A percentile compares a stretch with the other conserved stretches of the same genome.
phyloP scores from a whole-genome alignment of 2,888 invertebrate genomes.

The Spisula subtruncata region DNA sequence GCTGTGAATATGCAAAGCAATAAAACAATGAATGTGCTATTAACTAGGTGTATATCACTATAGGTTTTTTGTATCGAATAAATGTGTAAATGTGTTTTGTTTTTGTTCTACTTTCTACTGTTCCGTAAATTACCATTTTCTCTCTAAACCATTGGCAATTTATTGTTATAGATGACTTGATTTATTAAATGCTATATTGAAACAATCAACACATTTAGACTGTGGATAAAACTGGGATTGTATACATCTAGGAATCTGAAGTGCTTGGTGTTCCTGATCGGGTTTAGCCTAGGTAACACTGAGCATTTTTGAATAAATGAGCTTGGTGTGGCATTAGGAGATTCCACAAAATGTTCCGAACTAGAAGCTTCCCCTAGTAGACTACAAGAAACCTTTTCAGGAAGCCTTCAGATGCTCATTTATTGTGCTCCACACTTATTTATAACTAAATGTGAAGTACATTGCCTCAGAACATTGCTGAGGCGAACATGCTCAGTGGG shows the following conservation, averaged over 20 bases:
- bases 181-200: neutral
- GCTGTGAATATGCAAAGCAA: conserved; percentile 10
- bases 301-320: too few relatives aligned
- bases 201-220: neutral
- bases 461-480: too few relatives aligned
- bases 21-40: conserved; percentile 20
- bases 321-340: too few relatives aligned
- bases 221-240: neutral
- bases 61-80: neutral
- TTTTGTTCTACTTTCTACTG: neutral
- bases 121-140: neutral
- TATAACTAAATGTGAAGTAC: too few relatives aligned
- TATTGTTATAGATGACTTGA: neutral
- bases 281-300: too few relatives aligned
- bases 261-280: neutral
- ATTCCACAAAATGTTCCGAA: too few relatives aligned
- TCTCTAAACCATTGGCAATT: neutral
- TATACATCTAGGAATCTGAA: neutral
- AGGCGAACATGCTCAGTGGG: too few relatives aligned
- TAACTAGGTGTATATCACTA: conserved; percentile 17
- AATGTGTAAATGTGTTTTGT: neutral
- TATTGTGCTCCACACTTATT: too few relatives aligned
- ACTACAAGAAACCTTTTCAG: too few relatives aligned
- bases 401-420: too few relatives aligned
- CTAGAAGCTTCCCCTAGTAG: too few relatives aligned